Evolutionary conservation across 2,888 invertebrate genomes (phyloP), one percentile per base, ranked within the genome.

Genomic region (Clistopyga incitator): DNA sequence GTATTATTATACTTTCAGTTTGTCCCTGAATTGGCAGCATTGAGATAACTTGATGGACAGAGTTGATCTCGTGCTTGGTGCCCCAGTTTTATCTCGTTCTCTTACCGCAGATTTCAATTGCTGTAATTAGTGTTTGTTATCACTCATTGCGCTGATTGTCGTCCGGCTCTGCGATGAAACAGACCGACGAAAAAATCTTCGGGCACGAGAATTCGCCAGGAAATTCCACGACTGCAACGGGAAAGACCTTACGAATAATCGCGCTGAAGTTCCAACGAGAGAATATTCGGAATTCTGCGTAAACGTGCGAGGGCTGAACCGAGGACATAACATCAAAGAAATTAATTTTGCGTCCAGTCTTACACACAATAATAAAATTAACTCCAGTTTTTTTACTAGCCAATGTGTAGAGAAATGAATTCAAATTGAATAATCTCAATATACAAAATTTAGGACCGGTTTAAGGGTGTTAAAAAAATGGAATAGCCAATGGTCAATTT

Each of bases 61-160:
- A n/a, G 29, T 34, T 25, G 11, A 6, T 18, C 61, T 59, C 64
- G 13, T n/a, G 50, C 11, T 18, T 50, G 38, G 23, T 79, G 81
- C 67, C 71, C 83, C 74, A 84, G 72, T 86, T 86, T 81, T 86
- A 83, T 79, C 78, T 77, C 82, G 64, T 11, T 77, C 52, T 34
- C 45, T 75, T 42, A 79, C 65, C 70, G 77, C 29, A 38, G 47
- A 70, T 81, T 84, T 82, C 84, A 84, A 85, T 80, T 77, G 75
- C 70, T 67, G 85, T 87, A 90, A 89, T 90, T 88, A 85, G 75
- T 84, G 85, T 87, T 87, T 86, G 88, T 90, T 89, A 90, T 90
- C 89, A 86, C 84, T 88, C 85, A 87, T 88, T 87, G 86, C 86
- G 85, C 84, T 87, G 86, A 87, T 87, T 86, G 79, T 72, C 67